phyloP scores from a whole-genome alignment of 2,113 vertebrate genomes.

The Gasterosteus nipponicus region DNA sequence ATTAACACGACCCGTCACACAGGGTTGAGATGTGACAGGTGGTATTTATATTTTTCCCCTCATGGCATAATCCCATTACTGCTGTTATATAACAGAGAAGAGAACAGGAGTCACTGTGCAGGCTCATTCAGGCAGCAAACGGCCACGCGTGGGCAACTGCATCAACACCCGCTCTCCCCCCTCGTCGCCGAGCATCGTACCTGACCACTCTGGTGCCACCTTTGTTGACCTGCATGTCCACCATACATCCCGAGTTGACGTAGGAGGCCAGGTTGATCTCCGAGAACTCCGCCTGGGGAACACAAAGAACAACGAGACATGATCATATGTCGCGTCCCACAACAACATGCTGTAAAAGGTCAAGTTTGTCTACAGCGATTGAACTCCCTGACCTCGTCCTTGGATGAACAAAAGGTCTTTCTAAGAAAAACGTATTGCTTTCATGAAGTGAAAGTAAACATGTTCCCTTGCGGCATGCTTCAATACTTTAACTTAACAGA shows the following conservation, averaged over 20 bases:
- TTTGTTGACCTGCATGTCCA: constrained; percentile 93
- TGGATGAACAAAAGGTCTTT: constrained; percentile 1
- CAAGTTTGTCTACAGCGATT: not conserved
- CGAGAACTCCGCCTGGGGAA: constrained; percentile 91
- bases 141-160: constrained; percentile 23
- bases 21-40: not conserved
- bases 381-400: not conserved
- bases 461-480: not conserved
- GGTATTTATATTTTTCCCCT: not conserved
- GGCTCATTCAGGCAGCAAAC: constrained; percentile 28
- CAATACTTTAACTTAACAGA: not conserved
- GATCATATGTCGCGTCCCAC: not conserved
- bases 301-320: constrained; percentile 2
- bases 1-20: not conserved
- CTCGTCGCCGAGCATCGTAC: constrained; percentile 73
- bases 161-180: not conserved
- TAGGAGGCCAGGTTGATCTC: constrained; percentile 94
- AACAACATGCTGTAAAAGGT: not conserved
- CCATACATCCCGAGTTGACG: constrained; percentile 89
- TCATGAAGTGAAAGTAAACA: constrained; percentile 6
- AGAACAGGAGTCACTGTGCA: constrained; percentile 45
- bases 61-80: constrained; percentile 29
- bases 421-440: not conserved
- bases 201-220: constrained; percentile 93
- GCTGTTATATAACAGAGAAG: constrained; percentile 26